Evolutionary conservation across 2,888 invertebrate genomes (phyloP), one percentile per base, ranked within the genome.

Genomic region (Dryobota labecula): DNA sequence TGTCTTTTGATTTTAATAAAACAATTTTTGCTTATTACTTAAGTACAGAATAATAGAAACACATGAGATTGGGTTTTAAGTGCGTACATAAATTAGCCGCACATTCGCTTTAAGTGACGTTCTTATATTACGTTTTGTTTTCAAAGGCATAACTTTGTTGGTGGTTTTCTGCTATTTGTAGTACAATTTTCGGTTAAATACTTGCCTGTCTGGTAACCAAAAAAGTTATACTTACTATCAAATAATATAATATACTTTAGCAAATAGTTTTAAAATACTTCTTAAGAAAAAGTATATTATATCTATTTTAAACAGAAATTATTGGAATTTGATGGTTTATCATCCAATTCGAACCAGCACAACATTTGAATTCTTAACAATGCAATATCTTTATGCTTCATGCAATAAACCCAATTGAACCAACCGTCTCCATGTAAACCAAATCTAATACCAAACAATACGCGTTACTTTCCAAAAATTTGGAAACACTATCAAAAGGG

Each of bases 401-500:
- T 7, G 4, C 56, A 49, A 20, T 24, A 62, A 58, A 24, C 6
- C 6, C 1, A 62, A 62, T 2, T 15, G 13, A 63, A 4, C n/a
- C 41, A 41, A 36, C 0, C n/a, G 11, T 0, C 85, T n/a, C 58
- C 90, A 93, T 96, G 91, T 93, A 90, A 94, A 65, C 93, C 90
- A 20, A 43, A 77, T 85, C 81, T 86, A 85, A 90, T 24, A 83
- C 53, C 93, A 91, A 94, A 94, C 93, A 95, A 92, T 93, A 90
- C 90, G 86, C 92, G 87, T 87, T 88, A 90, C 95, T 95, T 96
- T 96, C 95, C 95, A 87, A 94, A 96, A 95, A 93, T 96, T 95
- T 95, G 95, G 95, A 96, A 96, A 96, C 95, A 95, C 93, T 95
- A 95, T 95, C 95, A 90, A 90, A 92, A 94, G 95, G 95, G 95